Percentiles rank a stretch among this genome's conserved stretches.
Conservation (phyloP, 2,797 vertebrate genomes). For the Gymnocypris eckloni region DNA sequence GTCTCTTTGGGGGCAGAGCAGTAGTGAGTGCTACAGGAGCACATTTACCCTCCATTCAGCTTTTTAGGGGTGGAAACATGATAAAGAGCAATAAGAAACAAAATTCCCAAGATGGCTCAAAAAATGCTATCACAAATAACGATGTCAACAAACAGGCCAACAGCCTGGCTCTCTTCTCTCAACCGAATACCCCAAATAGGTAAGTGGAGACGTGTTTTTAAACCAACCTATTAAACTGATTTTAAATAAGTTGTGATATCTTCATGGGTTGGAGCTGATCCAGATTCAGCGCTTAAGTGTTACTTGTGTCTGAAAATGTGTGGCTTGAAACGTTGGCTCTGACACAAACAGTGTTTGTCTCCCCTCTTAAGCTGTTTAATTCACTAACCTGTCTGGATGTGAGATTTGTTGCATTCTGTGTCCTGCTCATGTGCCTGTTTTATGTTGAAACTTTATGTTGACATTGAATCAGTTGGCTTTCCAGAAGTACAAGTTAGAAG, state of each 20-base stretch:
- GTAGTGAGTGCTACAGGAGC: conserved; percentile 17
- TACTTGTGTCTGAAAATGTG: background rate
- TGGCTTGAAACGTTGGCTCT: conserved; percentile 12
- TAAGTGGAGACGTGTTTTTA: conserved; percentile 46
- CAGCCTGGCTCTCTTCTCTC: conserved; percentile 43
- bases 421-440: background rate
- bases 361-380: background rate
- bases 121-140: conserved; percentile 29
- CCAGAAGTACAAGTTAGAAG: background rate
- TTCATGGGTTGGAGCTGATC: background rate
- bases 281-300: background rate
- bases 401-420: background rate
- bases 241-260: background rate
- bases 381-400: conserved; percentile 23
- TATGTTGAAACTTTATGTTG: background rate
- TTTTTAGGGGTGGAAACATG: conserved; percentile 48
- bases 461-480: background rate
- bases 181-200: conserved; percentile 45
- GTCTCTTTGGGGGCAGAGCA: background rate
- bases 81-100: conserved; percentile 52
- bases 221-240: background rate
- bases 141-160: conserved; percentile 53
- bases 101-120: conserved; percentile 40
- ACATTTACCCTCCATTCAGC: background rate
- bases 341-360: background rate